phyloP scores from a whole-genome alignment of 2,113 vertebrate genomes.

The Columba livia region DNA sequence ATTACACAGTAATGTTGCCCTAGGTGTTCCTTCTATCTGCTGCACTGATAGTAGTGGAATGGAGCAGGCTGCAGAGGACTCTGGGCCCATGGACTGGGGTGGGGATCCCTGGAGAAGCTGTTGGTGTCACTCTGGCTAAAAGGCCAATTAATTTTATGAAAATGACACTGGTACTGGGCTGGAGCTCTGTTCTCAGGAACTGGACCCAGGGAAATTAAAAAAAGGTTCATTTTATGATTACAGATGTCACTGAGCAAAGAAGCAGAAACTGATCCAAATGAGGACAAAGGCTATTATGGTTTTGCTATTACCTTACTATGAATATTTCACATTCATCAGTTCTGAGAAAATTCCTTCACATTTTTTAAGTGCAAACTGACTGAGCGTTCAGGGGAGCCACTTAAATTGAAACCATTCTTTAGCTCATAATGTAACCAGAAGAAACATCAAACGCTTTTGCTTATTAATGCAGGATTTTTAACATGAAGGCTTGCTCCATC shows the following conservation, averaged over 20 bases:
- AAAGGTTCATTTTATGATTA: neutral
- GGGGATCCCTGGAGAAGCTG: neutral
- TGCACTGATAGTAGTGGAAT: neutral
- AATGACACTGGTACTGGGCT: neutral
- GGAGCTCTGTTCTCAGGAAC: neutral
- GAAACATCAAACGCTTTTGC: conserved; percentile 17
- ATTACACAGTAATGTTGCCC: fast-evolving
- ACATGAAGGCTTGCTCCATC: neutral
- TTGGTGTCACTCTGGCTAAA: neutral
- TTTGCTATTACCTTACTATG: neutral
- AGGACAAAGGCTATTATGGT: neutral
- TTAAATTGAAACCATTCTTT: conserved; percentile 32
- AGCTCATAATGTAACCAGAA: neutral
- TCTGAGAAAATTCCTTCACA: neutral
- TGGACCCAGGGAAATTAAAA: neutral
- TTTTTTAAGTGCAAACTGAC: neutral
- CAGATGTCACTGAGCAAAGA: neutral
- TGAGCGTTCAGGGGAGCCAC: neutral
- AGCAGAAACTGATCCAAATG: neutral
- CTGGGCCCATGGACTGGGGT: fast-evolving
- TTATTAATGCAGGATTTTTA: conserved; percentile 30
- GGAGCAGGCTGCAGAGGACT: neutral
- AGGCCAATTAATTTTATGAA: neutral
- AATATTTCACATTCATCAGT: neutral
- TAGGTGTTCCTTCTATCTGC: fast-evolving